Evolutionary conservation across 2,797 vertebrate species (phyloP).

Genomic region (Bovichtus diacanthus): DNA sequence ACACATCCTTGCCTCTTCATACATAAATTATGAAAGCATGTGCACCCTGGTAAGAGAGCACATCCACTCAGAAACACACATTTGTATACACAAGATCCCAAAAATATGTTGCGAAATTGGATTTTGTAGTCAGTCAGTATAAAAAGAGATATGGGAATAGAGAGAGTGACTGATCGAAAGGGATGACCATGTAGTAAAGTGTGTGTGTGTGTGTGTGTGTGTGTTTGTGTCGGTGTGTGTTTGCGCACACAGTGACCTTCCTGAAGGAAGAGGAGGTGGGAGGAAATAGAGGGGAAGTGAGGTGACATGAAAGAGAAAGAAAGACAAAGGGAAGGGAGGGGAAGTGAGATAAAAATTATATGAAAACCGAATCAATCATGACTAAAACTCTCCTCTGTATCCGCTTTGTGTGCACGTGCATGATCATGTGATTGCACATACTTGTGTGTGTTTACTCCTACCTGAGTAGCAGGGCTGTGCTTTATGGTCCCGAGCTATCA

Average conservation of each 20-base stretch:
- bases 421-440: slow-evolving; percentile 24
- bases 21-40: slow-evolving; percentile 19
- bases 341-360: slow-evolving; percentile 40
- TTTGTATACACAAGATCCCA: slow-evolving; percentile 59
- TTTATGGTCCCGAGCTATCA: slow-evolving; percentile 49
- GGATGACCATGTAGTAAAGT: slow-evolving; percentile 32
- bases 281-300: slow-evolving; percentile 22
- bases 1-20: slow-evolving; percentile 11
- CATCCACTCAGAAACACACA: slow-evolving; percentile 1
- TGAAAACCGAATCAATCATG: slow-evolving; percentile 36
- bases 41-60: background rate
- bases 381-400: slow-evolving; percentile 27
- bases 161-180: slow-evolving; percentile 36
- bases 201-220: slow-evolving; percentile 8
- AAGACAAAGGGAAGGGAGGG: slow-evolving; percentile 7
- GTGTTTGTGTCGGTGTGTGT: slow-evolving; percentile 16
- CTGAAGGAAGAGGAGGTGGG: slow-evolving; percentile 6
- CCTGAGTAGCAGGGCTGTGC: slow-evolving; percentile 37
- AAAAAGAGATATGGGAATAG: slow-evolving; percentile 45
- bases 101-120: slow-evolving; percentile 72
- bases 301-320: slow-evolving; percentile 24
- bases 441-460: slow-evolving; percentile 22
- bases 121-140: slow-evolving; percentile 64
- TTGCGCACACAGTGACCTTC: slow-evolving; percentile 21
- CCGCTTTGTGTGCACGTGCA: slow-evolving; percentile 12